Percentiles rank a stretch among this genome's conserved stretches.
These are phyloP conservation scores for Chinchilla lanigera DNA, from an alignment of 2,113 vertebrate species.

Conservation along the genomic window DNA sequence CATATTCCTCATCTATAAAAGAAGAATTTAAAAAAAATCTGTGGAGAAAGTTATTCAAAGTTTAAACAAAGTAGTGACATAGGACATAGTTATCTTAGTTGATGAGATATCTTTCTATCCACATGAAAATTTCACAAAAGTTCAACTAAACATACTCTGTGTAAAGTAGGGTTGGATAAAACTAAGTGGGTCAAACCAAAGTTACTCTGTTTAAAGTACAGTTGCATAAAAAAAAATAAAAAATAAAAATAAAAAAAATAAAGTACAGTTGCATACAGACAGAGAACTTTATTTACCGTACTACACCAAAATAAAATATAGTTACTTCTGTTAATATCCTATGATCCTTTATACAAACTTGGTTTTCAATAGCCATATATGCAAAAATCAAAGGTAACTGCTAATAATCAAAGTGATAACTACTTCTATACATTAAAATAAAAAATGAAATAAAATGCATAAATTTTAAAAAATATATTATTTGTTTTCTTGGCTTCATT, in stretches of 20 bases:
- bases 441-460: neutral
- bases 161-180: neutral
- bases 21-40: neutral
- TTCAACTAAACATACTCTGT: neutral
- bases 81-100: neutral
- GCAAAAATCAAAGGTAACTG: neutral
- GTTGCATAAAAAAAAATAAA: too few relatives aligned
- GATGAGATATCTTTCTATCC: neutral
- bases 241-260: too few relatives aligned
- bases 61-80: slow-evolving; percentile 63
- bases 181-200: neutral
- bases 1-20: slow-evolving; percentile 45
- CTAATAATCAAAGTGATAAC: neutral
- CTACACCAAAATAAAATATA: neutral
- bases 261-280: too few relatives aligned
- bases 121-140: slow-evolving; percentile 6
- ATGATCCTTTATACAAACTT: neutral
- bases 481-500: slow-evolving; percentile 30
- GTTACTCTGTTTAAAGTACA: neutral
- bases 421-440: neutral
- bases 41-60: neutral
- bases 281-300: too few relatives aligned
- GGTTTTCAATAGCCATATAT: neutral
- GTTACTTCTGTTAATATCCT: neutral
- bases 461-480: neutral